Conservation (phyloP, 2,888 invertebrate species). For the Rhagonycha fulva region DNA sequence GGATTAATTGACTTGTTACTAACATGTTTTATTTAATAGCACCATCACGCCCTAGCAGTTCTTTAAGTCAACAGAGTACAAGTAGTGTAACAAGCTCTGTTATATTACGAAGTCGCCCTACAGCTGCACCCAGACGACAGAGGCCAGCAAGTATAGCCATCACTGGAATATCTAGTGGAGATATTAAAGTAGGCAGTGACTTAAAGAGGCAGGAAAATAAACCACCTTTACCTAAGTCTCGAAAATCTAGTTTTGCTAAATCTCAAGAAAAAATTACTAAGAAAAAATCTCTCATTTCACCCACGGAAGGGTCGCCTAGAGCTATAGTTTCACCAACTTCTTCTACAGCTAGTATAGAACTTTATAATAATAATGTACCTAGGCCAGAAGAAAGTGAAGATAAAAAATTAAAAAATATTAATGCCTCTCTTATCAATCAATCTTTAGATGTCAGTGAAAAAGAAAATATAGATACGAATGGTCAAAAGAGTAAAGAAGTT, state of each 20-base stretch:
- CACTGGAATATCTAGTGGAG: constrained; percentile 70
- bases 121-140: constrained; percentile 69
- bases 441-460: constrained; percentile 6
- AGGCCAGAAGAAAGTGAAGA: constrained; percentile 13
- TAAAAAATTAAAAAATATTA: constrained; percentile 10
- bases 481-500: constrained; percentile 7
- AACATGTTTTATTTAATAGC: constrained; percentile 49
- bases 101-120: constrained; percentile 64
- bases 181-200: constrained; percentile 36
- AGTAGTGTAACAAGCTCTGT: constrained; percentile 62
- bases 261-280: constrained; percentile 38
- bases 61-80: constrained; percentile 75
- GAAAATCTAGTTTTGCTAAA: constrained; percentile 48
- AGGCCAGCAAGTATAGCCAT: constrained; percentile 84
- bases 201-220: constrained; percentile 52
- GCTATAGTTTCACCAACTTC: constrained; percentile 35
- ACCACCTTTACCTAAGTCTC: constrained; percentile 58
- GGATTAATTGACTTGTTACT: not conserved
- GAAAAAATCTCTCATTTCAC: constrained; percentile 35
- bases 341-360: constrained; percentile 9
- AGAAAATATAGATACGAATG: constrained; percentile 1
- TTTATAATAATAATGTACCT: constrained; percentile 1
- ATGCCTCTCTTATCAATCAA: not conserved
- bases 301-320: constrained; percentile 38
- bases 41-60: constrained; percentile 84